Percentiles rank a stretch among this genome's conserved stretches.
Conservation (phyloP, 2,113 vertebrate species). For the Xiphophorus maculatus region DNA sequence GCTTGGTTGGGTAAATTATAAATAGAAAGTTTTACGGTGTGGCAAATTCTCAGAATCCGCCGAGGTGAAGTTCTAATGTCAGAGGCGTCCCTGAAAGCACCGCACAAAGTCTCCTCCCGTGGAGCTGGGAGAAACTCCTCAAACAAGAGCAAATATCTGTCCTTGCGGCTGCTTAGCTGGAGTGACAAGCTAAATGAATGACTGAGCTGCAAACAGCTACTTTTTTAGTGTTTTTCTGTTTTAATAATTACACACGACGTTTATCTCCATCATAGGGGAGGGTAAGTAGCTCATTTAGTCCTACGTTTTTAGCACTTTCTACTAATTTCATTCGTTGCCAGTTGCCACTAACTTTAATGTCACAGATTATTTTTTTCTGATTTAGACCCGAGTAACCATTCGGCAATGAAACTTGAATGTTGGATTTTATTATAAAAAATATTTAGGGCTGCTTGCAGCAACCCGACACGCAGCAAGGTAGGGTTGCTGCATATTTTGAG, state of each 20-base stretch:
- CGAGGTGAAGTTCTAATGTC: neutral
- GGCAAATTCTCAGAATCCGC: neutral
- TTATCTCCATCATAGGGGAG: neutral
- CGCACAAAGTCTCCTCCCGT: slow-evolving; percentile 35
- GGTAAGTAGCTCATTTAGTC: slow-evolving; percentile 38
- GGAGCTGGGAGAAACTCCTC: neutral
- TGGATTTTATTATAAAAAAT: neutral
- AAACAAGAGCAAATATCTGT: slow-evolving; percentile 38
- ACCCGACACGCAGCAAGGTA: too few relatives aligned
- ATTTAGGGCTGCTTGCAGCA: neutral
- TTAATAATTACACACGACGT: neutral
- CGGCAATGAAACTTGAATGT: neutral
- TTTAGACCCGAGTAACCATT: neutral
- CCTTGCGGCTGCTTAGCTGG: neutral
- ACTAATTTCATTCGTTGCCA: neutral
- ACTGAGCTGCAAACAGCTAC: neutral
- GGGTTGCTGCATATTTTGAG: neutral
- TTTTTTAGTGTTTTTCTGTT: neutral
- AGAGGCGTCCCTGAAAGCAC: slow-evolving; percentile 50
- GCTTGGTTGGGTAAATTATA: too few relatives aligned
- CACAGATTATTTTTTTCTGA: neutral
- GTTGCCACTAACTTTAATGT: neutral
- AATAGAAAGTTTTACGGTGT: too few relatives aligned
- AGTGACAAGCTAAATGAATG: neutral
- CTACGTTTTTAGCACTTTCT: neutral